Percentiles rank a stretch among this genome's conserved stretches.
Conservation (phyloP, 2,888 invertebrate species). For the Phania funesta region DNA sequence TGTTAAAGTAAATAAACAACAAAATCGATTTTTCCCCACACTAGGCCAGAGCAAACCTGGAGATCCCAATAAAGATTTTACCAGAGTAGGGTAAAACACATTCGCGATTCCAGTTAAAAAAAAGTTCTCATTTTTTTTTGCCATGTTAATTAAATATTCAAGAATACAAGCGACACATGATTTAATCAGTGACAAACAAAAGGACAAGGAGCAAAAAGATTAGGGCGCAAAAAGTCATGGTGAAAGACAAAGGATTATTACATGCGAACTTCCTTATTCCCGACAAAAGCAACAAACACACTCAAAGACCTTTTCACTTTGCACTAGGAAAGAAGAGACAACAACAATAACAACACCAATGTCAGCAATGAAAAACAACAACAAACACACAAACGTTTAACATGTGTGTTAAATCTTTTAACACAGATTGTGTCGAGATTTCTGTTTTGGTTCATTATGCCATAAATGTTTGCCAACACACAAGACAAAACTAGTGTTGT, state of each 20-base stretch:
- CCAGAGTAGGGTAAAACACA: no score
- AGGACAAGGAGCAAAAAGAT: not conserved
- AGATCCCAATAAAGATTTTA: no score
- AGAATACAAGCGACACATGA: not conserved
- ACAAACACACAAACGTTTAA: constrained; percentile 17
- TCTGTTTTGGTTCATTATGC: constrained; percentile 45
- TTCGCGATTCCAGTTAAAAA: no score
- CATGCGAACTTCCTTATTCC: constrained; percentile 6
- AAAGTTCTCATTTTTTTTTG: not conserved
- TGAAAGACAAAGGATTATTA: not conserved
- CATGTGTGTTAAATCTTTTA: constrained; percentile 66
- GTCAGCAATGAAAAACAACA: constrained; percentile 7
- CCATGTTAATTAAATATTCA: constrained; percentile 5
- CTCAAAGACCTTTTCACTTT: not conserved
- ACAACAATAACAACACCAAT: constrained; percentile 13
- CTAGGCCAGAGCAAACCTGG: no score
- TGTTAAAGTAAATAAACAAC: no score
- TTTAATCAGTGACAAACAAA: not conserved
- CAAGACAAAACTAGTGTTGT: constrained; percentile 27
- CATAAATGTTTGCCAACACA: constrained; percentile 34
- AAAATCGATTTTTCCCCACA: no score
- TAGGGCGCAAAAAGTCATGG: not conserved
- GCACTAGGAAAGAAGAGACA: constrained; percentile 5
- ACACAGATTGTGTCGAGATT: constrained; percentile 54
- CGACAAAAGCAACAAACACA: not conserved